These are phyloP conservation scores for Sinella curviseta DNA, from an alignment of 1,140 invertebrate genomes.

Conservation along the genomic window DNA sequence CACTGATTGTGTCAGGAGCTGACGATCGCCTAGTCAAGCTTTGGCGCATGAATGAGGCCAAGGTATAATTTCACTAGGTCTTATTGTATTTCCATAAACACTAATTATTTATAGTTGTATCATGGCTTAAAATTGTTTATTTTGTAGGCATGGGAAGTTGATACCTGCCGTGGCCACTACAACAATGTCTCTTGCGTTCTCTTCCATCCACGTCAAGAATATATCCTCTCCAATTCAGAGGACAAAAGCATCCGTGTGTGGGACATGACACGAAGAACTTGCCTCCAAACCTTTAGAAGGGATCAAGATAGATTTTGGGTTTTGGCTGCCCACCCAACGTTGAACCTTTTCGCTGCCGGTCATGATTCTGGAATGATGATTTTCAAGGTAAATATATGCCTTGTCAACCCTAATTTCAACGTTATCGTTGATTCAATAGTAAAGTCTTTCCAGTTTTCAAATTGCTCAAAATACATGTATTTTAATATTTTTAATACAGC, in stretches of 20 bases:
- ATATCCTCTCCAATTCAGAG: slow-evolving; percentile 96
- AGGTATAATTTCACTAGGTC: slow-evolving; percentile 61
- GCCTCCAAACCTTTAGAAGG: slow-evolving; percentile 89
- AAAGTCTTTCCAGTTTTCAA: background rate
- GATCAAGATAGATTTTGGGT: slow-evolving; percentile 98
- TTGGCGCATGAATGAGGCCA: slow-evolving; percentile 98
- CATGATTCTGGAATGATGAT: slow-evolving; percentile 93
- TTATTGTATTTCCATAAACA: slow-evolving; percentile 13
- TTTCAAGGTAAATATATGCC: slow-evolving; percentile 60
- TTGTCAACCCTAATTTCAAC: background rate
- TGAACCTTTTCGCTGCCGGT: slow-evolving; percentile 86
- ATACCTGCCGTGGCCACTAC: slow-evolving; percentile 97
- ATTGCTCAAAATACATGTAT: background rate
- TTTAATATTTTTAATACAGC: slow-evolving; percentile 48
- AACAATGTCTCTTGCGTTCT: slow-evolving; percentile 98
- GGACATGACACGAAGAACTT: slow-evolving; percentile 98
- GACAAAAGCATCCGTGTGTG: slow-evolving; percentile 97
- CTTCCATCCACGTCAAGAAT: slow-evolving; percentile 95
- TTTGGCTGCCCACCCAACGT: slow-evolving; percentile 81
- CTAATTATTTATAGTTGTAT: background rate
- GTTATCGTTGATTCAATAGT: background rate
- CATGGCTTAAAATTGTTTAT: slow-evolving; percentile 22
- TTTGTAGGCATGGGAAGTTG: slow-evolving; percentile 92
- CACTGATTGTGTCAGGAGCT: slow-evolving; percentile 93
- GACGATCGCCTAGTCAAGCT: slow-evolving; percentile 97